Base-by-base conservation (phyloP, 2,888 invertebrate species). In the Willowsia nigromaculata region DNA sequence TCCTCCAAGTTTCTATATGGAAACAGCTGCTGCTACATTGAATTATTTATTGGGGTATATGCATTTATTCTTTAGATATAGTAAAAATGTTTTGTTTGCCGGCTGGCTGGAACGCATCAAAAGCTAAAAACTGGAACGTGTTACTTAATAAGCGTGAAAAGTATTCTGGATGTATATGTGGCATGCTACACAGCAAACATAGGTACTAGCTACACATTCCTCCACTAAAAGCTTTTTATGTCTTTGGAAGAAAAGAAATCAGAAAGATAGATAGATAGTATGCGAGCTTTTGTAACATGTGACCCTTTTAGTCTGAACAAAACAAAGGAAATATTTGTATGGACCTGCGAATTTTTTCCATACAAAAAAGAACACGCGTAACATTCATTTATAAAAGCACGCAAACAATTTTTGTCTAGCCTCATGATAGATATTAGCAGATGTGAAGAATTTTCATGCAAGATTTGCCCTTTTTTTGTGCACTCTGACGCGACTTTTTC, bases 81-180 rank as follows among this genome's bases (percentile, higher is more conserved):
- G 22, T 6, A 18, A 22, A 53, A n/a, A 5, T 33, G 6, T 11
- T 65, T n/a, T 33, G 0, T 37, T 25, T 71, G 68, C 40, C 33
- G 68, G 27, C n/a, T 43, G 62, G 13, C 40, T 27, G 27, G 30
- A 22, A 18, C 4, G 30, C 27, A n/a, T 3, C 25, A 27, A 62
- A 62, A 30, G 27, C 15, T 18, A 74, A 59, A 83, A 85, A 85
- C 43, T 37, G 85, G 74, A 85, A 76, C 85, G 47, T 76, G 85
- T 18, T 85, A 59, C 74, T 74, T 59, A 53, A 78, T 74, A 71
- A 40, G 56, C 74, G 18, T 74, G 74, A 43, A 74, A 47, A 47
- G 2, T 37, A 40, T 22, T 40, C 37, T 37, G 2, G 7, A n/a
- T 3, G 15, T 6, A 13, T 18, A 18, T 33, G 22, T 7, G 5